Evolutionary conservation across 2,888 invertebrate species (phyloP), one percentile per base, ranked within the genome.

Genomic region (Tolmerus cingulatus): DNA sequence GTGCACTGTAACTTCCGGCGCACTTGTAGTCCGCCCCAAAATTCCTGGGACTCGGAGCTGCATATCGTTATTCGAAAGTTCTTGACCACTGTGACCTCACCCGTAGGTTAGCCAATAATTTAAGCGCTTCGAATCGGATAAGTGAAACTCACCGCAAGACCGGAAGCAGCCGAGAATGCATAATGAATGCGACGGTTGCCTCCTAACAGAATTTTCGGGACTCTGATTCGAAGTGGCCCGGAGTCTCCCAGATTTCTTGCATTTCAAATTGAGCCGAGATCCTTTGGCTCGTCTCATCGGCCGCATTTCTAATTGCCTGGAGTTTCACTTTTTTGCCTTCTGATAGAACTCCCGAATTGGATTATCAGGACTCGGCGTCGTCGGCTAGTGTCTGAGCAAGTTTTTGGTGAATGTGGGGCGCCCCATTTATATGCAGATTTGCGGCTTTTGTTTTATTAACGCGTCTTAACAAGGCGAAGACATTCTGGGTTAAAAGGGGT

Each of bases 101-200:
- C 57, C 77, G 77, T 57, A 86, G 86, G 86, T 86, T 77, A 86
- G 77, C 86, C 86, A 78, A 86, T 86, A 85, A 74, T 74, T 74
- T 74, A 74, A 43, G 85, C 66, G 85, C 74, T 85, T 85, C 85
- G 76, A 76, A 76, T 86, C 51, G 86, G 51, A 86, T 86, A 86
- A 86, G 86, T 86, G 86, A 86, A 86, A 86, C 40, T 40, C 78
- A 78, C 86, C 86, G 86, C 86, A 86, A 87, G 81, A 87, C 87
- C 87, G 87, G 87, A 87, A 87, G 81, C 87, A 87, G 46, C 30
- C 51, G 16, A 74, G 87, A 87, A 87, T 87, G 87, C 74, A 87
- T 87, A 87, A 87, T 87, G 78, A 87, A 87, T 87, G 74, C 30
- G 81, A 51, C 46, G 78, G 77, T 78, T 37, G 23, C 55, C 78